Evolutionary conservation across 2,113 vertebrate species (phyloP), one percentile per base, ranked within the genome.

Genomic region (Hemicordylus capensis): DNA sequence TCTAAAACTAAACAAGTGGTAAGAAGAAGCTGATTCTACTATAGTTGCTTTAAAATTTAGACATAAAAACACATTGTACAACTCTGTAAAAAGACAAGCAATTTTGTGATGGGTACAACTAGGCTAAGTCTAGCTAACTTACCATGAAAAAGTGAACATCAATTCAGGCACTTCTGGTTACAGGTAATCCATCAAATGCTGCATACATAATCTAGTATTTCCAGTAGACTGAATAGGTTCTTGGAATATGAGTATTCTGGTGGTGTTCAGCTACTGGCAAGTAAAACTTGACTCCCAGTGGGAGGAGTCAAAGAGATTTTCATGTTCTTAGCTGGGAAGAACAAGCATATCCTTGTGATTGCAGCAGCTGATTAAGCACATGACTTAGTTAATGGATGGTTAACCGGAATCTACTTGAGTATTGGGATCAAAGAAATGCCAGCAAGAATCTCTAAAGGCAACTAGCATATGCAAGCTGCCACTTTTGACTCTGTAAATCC

Each of bases 291-390:
- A 92, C 83, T 84, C 80, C 39, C 82, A 88, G 90, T 88, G 86
- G 89, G 91, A 91, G 92, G 88, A 80, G 84, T 66, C 3, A 59
- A n/a, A 42, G 26, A 66, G 39, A 90, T 89, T 59, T 94, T 81
- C 64, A 20, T 83, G 48, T 93, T 82, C 26, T 92, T 91, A 84
- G 67, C 91, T 90, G 88, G 73, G 89, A 92, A 95, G 93, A 96
- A 93, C 90, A 79, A 91, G 83, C 93, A 90, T 91, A 80, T 80
- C 85, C 96, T 96, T 96, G 95, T 97, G 95, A 96, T 92, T 95
- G 48, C 82, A 92, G 85, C 96, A 96, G 95, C 95, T 95, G 96
- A 96, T 95, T 85, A 92, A 89, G 90, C 94, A 80, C 94, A 95
- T 96, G 96, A 95, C 88, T 93, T 91, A 85, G 86, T 93, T 93